A percentile compares a stretch with the other conserved stretches of the same genome.
Evolutionary conservation across 2,113 vertebrate genomes (phyloP).

Genomic region (Prunella himalayana): DNA sequence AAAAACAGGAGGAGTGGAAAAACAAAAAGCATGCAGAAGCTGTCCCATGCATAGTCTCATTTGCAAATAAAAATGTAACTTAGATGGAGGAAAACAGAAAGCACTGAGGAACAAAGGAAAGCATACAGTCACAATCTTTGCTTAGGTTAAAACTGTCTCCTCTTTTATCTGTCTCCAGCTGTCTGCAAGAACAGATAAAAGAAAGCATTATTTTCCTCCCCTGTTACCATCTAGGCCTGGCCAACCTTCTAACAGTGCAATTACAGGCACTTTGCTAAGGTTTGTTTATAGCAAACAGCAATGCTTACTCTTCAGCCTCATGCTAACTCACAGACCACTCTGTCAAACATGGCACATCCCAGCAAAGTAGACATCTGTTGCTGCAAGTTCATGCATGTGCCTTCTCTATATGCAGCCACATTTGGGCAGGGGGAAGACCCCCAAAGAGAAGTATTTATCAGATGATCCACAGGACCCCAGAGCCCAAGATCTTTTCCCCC

Average conservation of each 20-base stretch:
- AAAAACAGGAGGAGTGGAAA: neutral
- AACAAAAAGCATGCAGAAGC: neutral
- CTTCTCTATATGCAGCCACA: neutral
- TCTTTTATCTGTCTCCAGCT: conserved; percentile 64
- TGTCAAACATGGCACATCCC: neutral
- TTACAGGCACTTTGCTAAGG: conserved; percentile 24
- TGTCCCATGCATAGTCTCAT: neutral
- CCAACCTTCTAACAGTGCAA: conserved; percentile 13
- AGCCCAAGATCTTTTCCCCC: neutral
- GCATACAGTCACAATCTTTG: conserved; percentile 1
- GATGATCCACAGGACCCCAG: neutral
- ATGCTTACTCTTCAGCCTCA: conserved; percentile 21
- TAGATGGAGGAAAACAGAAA: neutral
- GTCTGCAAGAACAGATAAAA: conserved; percentile 56
- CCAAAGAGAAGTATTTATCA: conserved; percentile 19
- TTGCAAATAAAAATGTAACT: neutral
- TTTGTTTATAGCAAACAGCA: conserved; percentile 53
- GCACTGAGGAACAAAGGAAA: conserved; percentile 10
- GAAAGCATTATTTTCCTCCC: conserved; percentile 33
- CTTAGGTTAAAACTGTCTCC: conserved; percentile 25
- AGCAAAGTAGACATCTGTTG: neutral
- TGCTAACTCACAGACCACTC: neutral
- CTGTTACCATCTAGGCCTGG: neutral
- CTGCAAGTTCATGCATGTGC: neutral
- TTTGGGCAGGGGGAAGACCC: neutral